Evolutionary conservation across 1,140 invertebrate genomes (phyloP).

Genomic region (Eulimnadia texana): DNA sequence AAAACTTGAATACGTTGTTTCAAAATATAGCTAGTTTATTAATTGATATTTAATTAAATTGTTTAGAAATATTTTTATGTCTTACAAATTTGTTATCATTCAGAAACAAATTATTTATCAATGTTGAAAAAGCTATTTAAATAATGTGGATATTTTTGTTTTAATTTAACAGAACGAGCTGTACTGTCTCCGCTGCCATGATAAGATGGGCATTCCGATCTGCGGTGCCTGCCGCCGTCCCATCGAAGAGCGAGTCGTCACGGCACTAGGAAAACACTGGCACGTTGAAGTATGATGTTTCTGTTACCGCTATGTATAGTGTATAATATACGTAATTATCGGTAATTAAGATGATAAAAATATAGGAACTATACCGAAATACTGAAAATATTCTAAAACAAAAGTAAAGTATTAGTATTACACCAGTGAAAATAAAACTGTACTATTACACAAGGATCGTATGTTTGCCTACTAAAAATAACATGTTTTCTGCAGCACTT

Average conservation of each 20-base stretch:
- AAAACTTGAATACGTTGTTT: too few relatives aligned
- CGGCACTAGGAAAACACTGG: constrained; percentile 97
- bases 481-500: constrained; percentile 56
- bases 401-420: too few relatives aligned
- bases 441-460: not conserved
- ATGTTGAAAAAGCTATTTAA: not conserved
- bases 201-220: constrained; percentile 97
- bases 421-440: too few relatives aligned
- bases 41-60: too few relatives aligned
- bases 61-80: too few relatives aligned
- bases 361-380: too few relatives aligned
- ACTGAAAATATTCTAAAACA: too few relatives aligned
- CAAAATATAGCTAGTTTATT: too few relatives aligned
- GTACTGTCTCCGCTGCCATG: constrained; percentile 94
- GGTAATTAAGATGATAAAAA: too few relatives aligned
- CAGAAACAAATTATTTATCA: too few relatives aligned
- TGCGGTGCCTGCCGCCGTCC: constrained; percentile 93
- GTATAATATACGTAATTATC: too few relatives aligned
- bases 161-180: constrained; percentile 59
- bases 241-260: constrained; percentile 91
- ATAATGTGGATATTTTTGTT: not conserved
- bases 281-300: constrained; percentile 65
- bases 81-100: too few relatives aligned
- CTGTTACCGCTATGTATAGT: not conserved
- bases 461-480: not conserved